These are phyloP conservation scores for Mastacembelus armatus DNA, from an alignment of 2,797 vertebrate species.

Conservation along the genomic window DNA sequence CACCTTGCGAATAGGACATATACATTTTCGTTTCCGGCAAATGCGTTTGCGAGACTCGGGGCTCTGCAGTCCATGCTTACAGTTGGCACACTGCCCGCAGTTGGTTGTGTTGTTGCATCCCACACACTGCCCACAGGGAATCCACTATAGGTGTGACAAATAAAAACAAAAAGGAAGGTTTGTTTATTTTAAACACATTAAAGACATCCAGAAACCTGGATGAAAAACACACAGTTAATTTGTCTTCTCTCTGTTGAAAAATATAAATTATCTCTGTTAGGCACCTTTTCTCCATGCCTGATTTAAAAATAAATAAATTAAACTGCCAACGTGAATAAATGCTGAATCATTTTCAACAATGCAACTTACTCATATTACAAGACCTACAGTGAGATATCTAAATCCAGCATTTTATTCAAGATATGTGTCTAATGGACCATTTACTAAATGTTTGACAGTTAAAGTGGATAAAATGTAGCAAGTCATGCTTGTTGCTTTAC, in stretches of 20 bases:
- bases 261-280: neutral
- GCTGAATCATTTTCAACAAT: neutral
- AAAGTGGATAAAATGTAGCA: neutral
- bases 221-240: neutral
- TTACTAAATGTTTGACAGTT: neutral
- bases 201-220: neutral
- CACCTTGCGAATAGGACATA: slow-evolving; percentile 83
- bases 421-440: neutral
- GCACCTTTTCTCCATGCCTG: neutral
- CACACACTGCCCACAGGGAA: slow-evolving; percentile 89
- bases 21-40: slow-evolving; percentile 82
- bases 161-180: neutral
- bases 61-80: slow-evolving; percentile 75
- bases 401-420: neutral
- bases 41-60: slow-evolving; percentile 71
- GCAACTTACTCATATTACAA: neutral
- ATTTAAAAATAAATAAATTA: neutral
- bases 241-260: neutral
- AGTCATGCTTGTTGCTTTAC: slow-evolving; percentile 62
- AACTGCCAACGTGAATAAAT: neutral
- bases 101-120: slow-evolving; percentile 87
- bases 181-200: neutral
- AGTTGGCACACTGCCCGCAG: slow-evolving; percentile 90
- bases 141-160: slow-evolving; percentile 78
- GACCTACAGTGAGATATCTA: neutral